Evolutionary conservation across 2,113 vertebrate species (phyloP).

Genomic region (Calypte anna): DNA sequence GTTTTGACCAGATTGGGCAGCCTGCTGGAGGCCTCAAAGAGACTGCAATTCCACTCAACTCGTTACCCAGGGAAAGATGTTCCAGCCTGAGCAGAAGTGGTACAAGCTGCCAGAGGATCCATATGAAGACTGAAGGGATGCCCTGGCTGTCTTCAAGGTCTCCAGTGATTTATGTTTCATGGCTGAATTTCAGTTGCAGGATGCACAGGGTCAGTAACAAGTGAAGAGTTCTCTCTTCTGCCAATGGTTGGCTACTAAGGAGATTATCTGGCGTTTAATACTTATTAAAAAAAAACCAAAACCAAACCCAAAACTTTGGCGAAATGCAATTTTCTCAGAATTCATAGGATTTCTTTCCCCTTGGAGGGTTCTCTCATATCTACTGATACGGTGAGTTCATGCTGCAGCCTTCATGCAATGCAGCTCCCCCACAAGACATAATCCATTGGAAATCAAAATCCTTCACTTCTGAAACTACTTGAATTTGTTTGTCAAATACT

Average conservation of each 20-base stretch:
- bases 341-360: background rate
- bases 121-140: background rate
- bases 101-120: background rate
- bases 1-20: background rate
- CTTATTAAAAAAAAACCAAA: background rate
- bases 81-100: background rate
- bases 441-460: background rate
- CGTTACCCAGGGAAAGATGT: background rate
- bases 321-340: background rate
- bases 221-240: background rate
- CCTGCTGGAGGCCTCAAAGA: background rate
- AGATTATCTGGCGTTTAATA: background rate
- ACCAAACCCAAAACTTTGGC: too few relatives aligned
- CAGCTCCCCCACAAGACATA: background rate
- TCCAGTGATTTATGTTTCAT: background rate
- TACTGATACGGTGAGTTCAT: background rate
- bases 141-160: background rate
- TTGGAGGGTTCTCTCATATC: background rate
- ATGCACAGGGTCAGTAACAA: background rate
- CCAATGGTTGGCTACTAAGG: background rate
- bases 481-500: background rate
- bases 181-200: background rate
- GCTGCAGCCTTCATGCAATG: background rate
- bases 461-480: background rate
- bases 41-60: background rate